Evolutionary conservation across 2,888 invertebrate genomes (phyloP), one percentile per base, ranked within the genome.

Genomic region (Schizotus pectinicornis): DNA sequence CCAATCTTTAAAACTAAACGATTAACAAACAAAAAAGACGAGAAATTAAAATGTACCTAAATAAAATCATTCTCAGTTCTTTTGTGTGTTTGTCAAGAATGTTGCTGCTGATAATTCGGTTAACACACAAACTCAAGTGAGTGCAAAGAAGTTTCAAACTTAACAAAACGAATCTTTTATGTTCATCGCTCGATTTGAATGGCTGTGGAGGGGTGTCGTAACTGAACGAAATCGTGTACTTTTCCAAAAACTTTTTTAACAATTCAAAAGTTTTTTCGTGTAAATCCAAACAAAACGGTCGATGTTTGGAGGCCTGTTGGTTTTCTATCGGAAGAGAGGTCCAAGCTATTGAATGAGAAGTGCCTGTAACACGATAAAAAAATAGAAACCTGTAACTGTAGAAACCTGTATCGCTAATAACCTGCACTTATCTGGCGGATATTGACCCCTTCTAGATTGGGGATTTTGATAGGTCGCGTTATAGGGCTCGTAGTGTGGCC

Each of bases 381-480:
- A 22, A 5, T 22, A 22, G 22, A 22, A 22, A 22, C 22, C 22
- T 22, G 22, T 22, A 22, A 22, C 5, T 22, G n/a, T n/a, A n/a
- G n/a, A n/a, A n/a, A n/a, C n/a, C n/a, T n/a, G n/a, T n/a, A n/a
- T n/a, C n/a, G n/a, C n/a, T n/a, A n/a, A n/a, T 61, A 51, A 22
- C 87, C 87, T 34, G 87, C 86, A 50, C 86, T 86, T 47, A 87
- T 85, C 73, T 86, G 86, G 63, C 84, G 79, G 36, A 87, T 80
- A 38, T 78, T 76, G 1, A 83, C 78, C 1, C 83, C 83, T 14
- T 82, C 83, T 12, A 87, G 69, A 1, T 84, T 84, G 22, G 82
- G 72, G 1, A 87, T 85, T 70, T 83, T 83, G 38, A 81, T 76
- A 1, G 87, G 87, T 46, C 83, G 75, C 1, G 82, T 80, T 3